phyloP scores from a whole-genome alignment of 2,888 invertebrate species.

The Lamellibrachia satsuma region DNA sequence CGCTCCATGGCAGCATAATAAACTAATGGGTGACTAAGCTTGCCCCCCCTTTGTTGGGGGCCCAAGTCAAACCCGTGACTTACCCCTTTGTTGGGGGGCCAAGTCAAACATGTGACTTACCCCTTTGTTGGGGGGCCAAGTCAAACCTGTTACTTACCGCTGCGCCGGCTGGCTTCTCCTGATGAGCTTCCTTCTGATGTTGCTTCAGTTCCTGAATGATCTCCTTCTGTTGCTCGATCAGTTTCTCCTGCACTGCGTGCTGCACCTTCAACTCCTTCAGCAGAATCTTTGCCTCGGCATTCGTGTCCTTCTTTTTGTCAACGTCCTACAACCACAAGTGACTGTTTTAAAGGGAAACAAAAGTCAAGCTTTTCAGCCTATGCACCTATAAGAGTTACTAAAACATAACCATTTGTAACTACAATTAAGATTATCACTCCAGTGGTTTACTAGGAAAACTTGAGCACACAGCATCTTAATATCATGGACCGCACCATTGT shows the following conservation, averaged over 20 bases:
- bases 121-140: background rate
- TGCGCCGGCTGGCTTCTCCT: background rate
- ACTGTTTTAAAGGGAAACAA: too few relatives aligned
- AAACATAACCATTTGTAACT: too few relatives aligned
- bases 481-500: too few relatives aligned
- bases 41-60: too few relatives aligned
- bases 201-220: constrained; percentile 58
- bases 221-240: constrained; percentile 59
- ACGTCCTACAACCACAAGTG: background rate
- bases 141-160: background rate
- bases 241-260: constrained; percentile 52
- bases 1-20: too few relatives aligned
- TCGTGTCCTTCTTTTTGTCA: constrained; percentile 22
- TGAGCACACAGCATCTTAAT: too few relatives aligned
- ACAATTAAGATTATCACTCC: too few relatives aligned
- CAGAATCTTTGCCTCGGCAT: constrained; percentile 34
- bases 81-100: too few relatives aligned
- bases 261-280: constrained; percentile 52
- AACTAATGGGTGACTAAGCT: too few relatives aligned
- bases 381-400: too few relatives aligned
- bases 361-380: too few relatives aligned
- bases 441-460: too few relatives aligned
- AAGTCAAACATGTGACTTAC: background rate
- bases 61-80: background rate
- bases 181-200: constrained; percentile 51